Percentiles rank a stretch among this genome's conserved stretches.
phyloP scores from a whole-genome alignment of 2,888 invertebrate genomes.

The Odontothrips loti region DNA sequence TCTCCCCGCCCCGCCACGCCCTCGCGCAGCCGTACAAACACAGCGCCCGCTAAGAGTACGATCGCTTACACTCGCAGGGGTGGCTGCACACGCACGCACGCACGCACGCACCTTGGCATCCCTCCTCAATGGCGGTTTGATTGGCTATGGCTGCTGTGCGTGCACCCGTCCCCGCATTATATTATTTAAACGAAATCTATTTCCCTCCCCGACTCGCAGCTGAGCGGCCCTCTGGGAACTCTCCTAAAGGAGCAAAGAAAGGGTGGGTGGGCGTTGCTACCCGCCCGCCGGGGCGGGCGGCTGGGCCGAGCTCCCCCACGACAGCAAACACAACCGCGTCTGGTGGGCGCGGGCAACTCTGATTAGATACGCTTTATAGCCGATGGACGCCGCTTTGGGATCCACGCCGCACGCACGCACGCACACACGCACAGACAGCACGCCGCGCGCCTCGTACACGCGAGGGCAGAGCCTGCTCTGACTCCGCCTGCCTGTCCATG shows the following conservation, averaged over 20 bases:
- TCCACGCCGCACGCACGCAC: neutral
- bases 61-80: too few species aligned
- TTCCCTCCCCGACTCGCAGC: neutral
- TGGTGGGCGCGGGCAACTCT: too few species aligned
- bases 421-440: neutral
- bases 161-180: neutral
- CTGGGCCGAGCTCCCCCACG: too few species aligned
- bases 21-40: neutral
- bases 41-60: neutral
- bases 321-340: too few species aligned
- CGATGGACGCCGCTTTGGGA: too few species aligned
- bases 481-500: too few species aligned
- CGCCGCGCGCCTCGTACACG: neutral
- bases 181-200: neutral
- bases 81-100: neutral
- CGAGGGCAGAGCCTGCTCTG: neutral
- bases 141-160: neutral
- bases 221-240: too few species aligned
- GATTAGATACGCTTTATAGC: too few species aligned
- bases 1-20: too few species aligned
- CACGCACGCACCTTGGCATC: neutral
- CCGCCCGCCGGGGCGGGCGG: too few species aligned
- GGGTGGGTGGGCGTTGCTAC: too few species aligned
- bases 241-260: too few species aligned
- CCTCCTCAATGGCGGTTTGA: neutral